phyloP scores from a whole-genome alignment of 2,797 vertebrate species.

The Antrozous pallidus region DNA sequence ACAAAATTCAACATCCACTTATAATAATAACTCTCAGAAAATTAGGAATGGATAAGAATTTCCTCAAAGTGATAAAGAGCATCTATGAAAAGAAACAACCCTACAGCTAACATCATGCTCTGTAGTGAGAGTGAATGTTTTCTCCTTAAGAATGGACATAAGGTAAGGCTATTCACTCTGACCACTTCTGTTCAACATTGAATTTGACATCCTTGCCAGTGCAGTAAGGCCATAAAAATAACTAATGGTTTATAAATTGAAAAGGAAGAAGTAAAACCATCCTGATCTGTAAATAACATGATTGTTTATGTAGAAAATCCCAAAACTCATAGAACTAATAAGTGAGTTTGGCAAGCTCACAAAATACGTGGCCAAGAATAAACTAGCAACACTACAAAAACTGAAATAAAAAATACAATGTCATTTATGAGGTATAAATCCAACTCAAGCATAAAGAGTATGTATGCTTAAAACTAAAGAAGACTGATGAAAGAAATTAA shows the following conservation, averaged over 20 bases:
- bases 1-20: conserved; percentile 10
- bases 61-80: neutral
- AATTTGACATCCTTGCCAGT: neutral
- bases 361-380: neutral
- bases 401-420: neutral
- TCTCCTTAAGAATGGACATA: neutral
- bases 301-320: neutral
- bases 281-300: conserved; percentile 1
- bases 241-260: neutral
- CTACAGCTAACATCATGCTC: neutral
- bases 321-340: neutral
- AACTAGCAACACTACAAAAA: neutral
- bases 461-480: neutral
- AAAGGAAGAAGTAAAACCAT: neutral
- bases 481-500: neutral
- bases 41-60: neutral
- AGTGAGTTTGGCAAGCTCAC: neutral
- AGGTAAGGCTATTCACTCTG: neutral
- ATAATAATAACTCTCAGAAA: neutral
- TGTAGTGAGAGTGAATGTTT: neutral
- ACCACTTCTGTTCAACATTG: neutral
- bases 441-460: neutral
- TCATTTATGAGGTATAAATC: neutral
- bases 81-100: neutral
- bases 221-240: neutral